Conservation (phyloP, 2,888 invertebrate species). For the Pterostichus madidus region DNA sequence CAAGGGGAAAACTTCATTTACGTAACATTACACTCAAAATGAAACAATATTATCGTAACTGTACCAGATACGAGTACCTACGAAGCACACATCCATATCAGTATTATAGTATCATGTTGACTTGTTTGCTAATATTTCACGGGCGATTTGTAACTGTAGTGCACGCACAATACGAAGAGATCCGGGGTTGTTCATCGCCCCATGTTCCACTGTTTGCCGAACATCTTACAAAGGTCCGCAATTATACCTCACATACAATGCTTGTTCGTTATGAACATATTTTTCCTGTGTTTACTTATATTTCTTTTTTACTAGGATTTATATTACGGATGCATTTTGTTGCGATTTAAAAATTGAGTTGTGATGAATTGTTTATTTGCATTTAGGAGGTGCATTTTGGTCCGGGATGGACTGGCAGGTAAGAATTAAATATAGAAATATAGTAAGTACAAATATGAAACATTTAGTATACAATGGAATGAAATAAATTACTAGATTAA, state of each 20-base stretch:
- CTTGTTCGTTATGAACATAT: conserved; percentile 63
- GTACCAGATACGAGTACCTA: no score
- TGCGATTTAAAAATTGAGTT: conserved; percentile 31
- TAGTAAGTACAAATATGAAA: not conserved
- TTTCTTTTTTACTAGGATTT: conserved; percentile 59
- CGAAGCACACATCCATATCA: not conserved
- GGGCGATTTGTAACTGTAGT: conserved; percentile 57
- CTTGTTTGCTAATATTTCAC: conserved; percentile 60
- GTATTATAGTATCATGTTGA: conserved; percentile 4
- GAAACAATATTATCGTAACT: no score
- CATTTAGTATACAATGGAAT: no score
- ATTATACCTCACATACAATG: conserved; percentile 55
- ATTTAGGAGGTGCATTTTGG: not conserved
- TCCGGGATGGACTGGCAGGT: not conserved
- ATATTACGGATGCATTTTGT: conserved; percentile 59
- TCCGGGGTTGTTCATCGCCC: not conserved
- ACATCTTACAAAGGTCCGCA: conserved; percentile 60
- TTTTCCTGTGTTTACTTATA: conserved; percentile 55
- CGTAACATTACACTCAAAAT: no score
- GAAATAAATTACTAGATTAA: no score
- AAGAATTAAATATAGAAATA: not conserved
- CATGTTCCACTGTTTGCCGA: conserved; percentile 33
- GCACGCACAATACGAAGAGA: conserved; percentile 20
- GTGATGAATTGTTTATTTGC: conserved; percentile 30
- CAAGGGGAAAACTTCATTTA: no score